phyloP scores from a whole-genome alignment of 2,888 invertebrate genomes.

The Platerodrilus igneus region DNA sequence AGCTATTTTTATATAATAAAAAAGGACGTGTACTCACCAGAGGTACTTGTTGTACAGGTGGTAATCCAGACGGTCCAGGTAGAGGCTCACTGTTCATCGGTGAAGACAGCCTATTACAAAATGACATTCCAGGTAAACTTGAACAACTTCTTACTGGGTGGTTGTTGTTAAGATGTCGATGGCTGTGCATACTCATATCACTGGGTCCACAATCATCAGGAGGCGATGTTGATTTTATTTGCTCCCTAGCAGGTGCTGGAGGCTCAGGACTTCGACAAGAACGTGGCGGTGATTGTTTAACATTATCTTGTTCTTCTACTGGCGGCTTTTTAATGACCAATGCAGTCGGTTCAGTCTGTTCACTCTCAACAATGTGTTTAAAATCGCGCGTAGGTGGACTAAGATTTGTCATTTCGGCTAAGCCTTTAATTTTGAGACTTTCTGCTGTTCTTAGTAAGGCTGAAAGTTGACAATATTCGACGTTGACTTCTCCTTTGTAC shows the following conservation, averaged over 20 bases:
- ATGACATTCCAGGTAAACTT: conserved; percentile 51
- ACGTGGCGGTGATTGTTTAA: conserved; percentile 26
- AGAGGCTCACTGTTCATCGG: conserved; percentile 65
- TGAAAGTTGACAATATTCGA: conserved; percentile 88
- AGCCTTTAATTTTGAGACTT: conserved; percentile 87
- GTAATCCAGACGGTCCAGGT: conserved; percentile 78
- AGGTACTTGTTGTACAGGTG: conserved; percentile 85
- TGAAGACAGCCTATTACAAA: conserved; percentile 57
- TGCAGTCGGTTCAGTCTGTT: conserved; percentile 47
- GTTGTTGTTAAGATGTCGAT: too few species aligned
- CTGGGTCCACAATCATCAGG: conserved; percentile 50
- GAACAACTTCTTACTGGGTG: conserved; percentile 48
- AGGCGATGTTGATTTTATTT: conserved; percentile 30
- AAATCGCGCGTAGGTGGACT: conserved; percentile 53
- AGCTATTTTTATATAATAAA: background rate
- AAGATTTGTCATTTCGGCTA: conserved; percentile 88
- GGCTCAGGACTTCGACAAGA: conserved; percentile 33
- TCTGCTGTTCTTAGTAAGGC: conserved; percentile 88
- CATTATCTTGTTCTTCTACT: conserved; percentile 26
- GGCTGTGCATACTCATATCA: conserved; percentile 54
- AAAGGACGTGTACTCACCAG: conserved; percentile 66
- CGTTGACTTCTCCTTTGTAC: conserved; percentile 95
- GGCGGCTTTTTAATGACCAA: conserved; percentile 39
- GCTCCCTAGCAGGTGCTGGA: conserved; percentile 36
- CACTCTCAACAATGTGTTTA: conserved; percentile 42